Evolutionary conservation across 1,140 invertebrate species (phyloP).

Genomic region (Steinernema feltiae): DNA sequence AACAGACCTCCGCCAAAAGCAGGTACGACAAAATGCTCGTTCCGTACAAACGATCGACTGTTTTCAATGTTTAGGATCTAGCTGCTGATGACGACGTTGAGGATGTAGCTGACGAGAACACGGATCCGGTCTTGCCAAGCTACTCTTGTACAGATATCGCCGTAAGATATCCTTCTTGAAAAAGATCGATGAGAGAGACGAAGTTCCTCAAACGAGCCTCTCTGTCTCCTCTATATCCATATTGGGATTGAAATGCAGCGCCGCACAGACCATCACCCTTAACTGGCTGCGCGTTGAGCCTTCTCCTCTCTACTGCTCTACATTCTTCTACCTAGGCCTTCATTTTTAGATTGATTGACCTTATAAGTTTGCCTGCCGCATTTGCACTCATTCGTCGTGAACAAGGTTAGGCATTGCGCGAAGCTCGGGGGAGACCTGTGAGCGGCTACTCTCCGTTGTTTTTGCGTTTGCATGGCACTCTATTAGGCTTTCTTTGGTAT

Average conservation of each 20-base stretch:
- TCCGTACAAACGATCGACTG: neutral
- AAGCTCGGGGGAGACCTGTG: constrained; percentile 2
- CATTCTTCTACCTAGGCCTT: too few species aligned
- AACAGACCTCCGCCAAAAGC: constrained; percentile 46
- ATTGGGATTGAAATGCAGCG: too few species aligned
- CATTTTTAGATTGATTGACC: too few species aligned
- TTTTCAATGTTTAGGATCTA: constrained; percentile 16
- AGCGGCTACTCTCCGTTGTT: constrained; percentile 9
- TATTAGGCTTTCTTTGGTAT: too few species aligned
- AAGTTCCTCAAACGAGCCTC: neutral
- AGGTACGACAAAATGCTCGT: constrained; percentile 34
- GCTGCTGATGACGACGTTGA: constrained; percentile 34
- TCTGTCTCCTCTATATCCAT: too few species aligned
- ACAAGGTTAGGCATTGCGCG: constrained; percentile 12
- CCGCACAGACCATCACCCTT: too few species aligned
- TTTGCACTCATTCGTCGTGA: too few species aligned
- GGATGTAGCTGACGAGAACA: constrained; percentile 24
- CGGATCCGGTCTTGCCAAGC: constrained; percentile 40
- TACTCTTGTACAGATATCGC: constrained; percentile 47
- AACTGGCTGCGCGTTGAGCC: neutral
- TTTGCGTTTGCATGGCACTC: neutral
- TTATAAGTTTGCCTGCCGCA: too few species aligned
- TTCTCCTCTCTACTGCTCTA: neutral
- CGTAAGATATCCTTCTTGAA: constrained; percentile 39
- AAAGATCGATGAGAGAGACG: neutral